Evolutionary conservation across 23 tunicate genomes (phyloP), one percentile per base, ranked within the genome.

Genomic region (Botrylloides violaceus): DNA sequence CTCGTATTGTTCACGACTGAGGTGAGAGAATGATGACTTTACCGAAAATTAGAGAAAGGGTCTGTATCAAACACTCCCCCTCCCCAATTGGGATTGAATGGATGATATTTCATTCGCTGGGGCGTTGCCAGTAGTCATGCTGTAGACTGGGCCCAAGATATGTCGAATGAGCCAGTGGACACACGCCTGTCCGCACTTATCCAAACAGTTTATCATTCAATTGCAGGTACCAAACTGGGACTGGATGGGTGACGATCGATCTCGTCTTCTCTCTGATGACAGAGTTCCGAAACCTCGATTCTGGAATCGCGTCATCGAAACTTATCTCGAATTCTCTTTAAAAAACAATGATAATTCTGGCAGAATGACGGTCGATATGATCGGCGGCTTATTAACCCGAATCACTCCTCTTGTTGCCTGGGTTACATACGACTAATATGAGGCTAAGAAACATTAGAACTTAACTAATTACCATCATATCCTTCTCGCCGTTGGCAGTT

Each of bases 351-450:
- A 87, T 49, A 36, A 68, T 43, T 75, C 95, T 4, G 70, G 36
- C 0, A 64, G 32, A 15, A 87, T 87, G 95, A 87, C 81, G 15
- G 27, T 28, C 6, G 95, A 87, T 21, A 80, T 87, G 86, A 76
- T 87, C 27, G 61, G 77, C 29, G 86, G 77, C 2, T 76, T 87
- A 72, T 15, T 87, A 31, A 72, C 95, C 4, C 60, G 95, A 62
- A 80, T 87, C 2, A 80, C 95, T 6, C 86, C 95, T 19, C 47
- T 77, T 36, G 95, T 87, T 3, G 95, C 66, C 30, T 87, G 95
- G 95, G 95, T 87, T 5, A 65, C 32, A 32, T 47, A 18, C 12
- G 18, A 47, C 55, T 18, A 12, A 12, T 12, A 12, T 47, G 55
- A 47, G 55, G 12, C 18, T n/a, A n/a, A n/a, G n/a, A n/a, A n/a